Evolutionary conservation across 2,888 invertebrate genomes (phyloP).

Genomic region (Leptopilina myrica): DNA sequence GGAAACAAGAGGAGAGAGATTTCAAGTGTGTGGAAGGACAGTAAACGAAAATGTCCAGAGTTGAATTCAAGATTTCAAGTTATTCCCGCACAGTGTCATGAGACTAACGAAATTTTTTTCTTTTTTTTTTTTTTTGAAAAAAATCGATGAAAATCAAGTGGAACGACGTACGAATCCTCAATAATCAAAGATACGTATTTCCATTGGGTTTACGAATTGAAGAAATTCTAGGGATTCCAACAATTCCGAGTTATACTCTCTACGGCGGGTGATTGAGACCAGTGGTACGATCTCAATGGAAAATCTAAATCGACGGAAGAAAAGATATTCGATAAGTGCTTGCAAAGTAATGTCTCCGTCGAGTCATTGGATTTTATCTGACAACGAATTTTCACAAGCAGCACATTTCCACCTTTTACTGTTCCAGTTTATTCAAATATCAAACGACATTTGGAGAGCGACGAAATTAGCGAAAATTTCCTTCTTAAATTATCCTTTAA

Average conservation of each 20-base stretch:
- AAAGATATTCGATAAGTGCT: conserved; percentile 31
- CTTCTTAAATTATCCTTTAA: too few species aligned
- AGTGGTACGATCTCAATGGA: conserved; percentile 34
- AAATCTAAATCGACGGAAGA: conserved; percentile 25
- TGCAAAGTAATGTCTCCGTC: conserved; percentile 11
- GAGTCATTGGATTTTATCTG: conserved; percentile 23
- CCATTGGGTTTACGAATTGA: conserved; percentile 6
- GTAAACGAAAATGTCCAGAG: conserved; percentile 29
- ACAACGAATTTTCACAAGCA: not conserved
- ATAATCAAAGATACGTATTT: conserved; percentile 25
- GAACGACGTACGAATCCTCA: not conserved
- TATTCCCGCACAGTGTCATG: conserved; percentile 23
- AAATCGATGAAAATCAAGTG: conserved; percentile 21
- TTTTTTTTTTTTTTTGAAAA: too few species aligned
- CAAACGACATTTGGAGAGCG: not conserved
- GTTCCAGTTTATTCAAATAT: not conserved
- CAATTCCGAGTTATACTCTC: conserved; percentile 26
- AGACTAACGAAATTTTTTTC: not conserved
- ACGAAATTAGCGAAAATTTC: not conserved
- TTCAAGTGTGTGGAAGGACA: conserved; percentile 38
- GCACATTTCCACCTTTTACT: not conserved
- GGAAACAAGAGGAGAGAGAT: conserved; percentile 41
- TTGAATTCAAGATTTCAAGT: conserved; percentile 40
- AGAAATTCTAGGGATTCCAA: conserved; percentile 31
- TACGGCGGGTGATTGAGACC: conserved; percentile 23